Evolutionary conservation across 2,113 vertebrate species (phyloP), one percentile per base, ranked within the genome.

Genomic region (Orycteropus afer): DNA sequence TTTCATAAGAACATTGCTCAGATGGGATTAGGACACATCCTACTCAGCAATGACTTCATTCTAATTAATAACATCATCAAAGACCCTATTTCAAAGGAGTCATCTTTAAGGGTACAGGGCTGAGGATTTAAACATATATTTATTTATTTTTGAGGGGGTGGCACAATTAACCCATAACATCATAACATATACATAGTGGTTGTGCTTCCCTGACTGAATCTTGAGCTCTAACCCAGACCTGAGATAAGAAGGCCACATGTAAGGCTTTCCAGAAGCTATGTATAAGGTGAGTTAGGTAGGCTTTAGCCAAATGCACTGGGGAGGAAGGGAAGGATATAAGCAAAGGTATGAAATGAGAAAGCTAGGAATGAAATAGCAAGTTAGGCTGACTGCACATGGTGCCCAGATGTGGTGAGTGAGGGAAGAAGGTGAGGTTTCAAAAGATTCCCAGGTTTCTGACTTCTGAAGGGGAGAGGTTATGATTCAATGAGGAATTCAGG

Each of bases 371-470:
- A 32, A 29, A 34, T 34, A 34, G 27, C 32, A 11, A 34, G 61
- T 14, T 12, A 34, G 82, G 29, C 40, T 6, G 57, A 42, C 13
- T 0, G 3, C 37, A 12, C 0, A 0, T 5, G 32, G 76, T 1
- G 4, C 40, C 47, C 3, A 1, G 14, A 8, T 6, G 22, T 10
- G 14, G 29, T 3, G 18, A 4, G 3, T 20, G 22, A 71, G 14
- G 10, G 42, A 32, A 9, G 15, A 47, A 23, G 15, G 29, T 18
- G 71, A 27, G 22, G 25, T 5, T 20, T 14, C 25, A 8, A 57
- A 18, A n/a, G 49, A 27, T 22, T n/a, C 59, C 47, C 20, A 15
- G 49, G 27, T 37, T 57, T 61, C 53, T 32, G 17, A 12, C 20
- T 61, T 11, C 27, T 6, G 15, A 15, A 22, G 25, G 25, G n/a